These are phyloP conservation scores for Oryctolagus cuniculus DNA, from an alignment of 2,113 vertebrate genomes.

Conservation along the genomic window DNA sequence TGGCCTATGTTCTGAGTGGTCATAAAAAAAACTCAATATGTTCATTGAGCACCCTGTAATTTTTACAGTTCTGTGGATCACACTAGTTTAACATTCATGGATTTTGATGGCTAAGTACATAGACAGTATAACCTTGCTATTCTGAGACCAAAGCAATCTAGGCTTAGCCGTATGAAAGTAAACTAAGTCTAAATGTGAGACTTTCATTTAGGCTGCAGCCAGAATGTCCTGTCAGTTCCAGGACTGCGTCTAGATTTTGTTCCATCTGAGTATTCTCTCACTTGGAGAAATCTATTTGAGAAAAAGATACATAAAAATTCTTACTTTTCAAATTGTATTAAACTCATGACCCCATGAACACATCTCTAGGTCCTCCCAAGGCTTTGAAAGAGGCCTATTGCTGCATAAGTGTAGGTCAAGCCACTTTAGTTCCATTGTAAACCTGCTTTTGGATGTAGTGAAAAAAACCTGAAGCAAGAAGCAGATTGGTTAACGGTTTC, in stretches of 20 bases:
- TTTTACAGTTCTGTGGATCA: not conserved
- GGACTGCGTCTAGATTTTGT: not conserved
- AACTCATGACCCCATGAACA: not conserved
- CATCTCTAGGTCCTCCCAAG: not conserved
- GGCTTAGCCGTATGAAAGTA: not conserved
- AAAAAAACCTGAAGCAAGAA: not conserved
- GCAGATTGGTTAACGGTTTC: not conserved
- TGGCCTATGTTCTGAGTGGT: not conserved
- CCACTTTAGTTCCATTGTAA: not conserved
- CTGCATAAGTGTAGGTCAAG: too few species aligned
- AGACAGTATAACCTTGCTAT: not conserved
- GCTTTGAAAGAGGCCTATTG: not conserved
- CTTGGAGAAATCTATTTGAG: not conserved
- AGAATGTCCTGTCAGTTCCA: not conserved
- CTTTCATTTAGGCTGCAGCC: not conserved
- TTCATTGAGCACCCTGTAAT: not conserved
- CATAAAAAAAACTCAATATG: slow-evolving; percentile 20
- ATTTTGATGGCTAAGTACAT: slow-evolving; percentile 12
- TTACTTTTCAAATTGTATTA: not conserved
- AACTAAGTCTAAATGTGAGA: slow-evolving; percentile 39
- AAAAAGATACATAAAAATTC: not conserved
- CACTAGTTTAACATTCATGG: slow-evolving; percentile 2
- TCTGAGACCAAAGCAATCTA: not conserved
- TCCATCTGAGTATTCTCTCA: not conserved
- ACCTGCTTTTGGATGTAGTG: not conserved